Evolutionary conservation across 1,140 invertebrate genomes (phyloP).

Genomic region (Heliothis virescens): DNA sequence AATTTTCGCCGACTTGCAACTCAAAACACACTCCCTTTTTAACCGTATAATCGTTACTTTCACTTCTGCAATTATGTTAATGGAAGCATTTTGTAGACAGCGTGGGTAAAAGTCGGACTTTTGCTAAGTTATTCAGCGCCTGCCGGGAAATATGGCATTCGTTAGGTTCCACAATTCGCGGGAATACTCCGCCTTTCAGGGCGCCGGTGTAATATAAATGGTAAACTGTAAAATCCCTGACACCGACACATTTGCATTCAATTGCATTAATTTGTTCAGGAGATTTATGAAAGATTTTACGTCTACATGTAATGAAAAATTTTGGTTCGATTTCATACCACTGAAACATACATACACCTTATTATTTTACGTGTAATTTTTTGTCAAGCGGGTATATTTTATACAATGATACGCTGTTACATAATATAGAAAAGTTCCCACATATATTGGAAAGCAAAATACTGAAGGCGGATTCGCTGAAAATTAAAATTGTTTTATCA

Average conservation of each 20-base stretch:
- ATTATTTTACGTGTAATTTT: too few species aligned
- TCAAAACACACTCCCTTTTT: slow-evolving; percentile 11
- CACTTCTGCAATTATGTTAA: slow-evolving; percentile 36
- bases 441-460: too few species aligned
- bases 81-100: slow-evolving; percentile 19
- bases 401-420: too few species aligned
- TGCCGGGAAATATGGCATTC: slow-evolving; percentile 24
- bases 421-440: too few species aligned
- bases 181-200: slow-evolving; percentile 11
- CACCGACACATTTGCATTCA: background rate
- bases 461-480: too few species aligned
- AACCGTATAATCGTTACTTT: slow-evolving; percentile 32
- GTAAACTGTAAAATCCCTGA: slow-evolving; percentile 12
- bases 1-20: slow-evolving; percentile 23
- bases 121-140: slow-evolving; percentile 25
- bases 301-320: too few species aligned
- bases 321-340: too few species aligned
- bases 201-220: slow-evolving; percentile 26
- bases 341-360: too few species aligned
- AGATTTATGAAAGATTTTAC: background rate
- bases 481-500: too few species aligned
- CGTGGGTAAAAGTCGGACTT: background rate
- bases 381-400: too few species aligned
- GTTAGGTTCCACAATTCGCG: slow-evolving; percentile 23
- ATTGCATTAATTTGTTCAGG: too few species aligned